phyloP scores from a whole-genome alignment of 2,113 vertebrate genomes.

The Epinephelus lanceolatus region DNA sequence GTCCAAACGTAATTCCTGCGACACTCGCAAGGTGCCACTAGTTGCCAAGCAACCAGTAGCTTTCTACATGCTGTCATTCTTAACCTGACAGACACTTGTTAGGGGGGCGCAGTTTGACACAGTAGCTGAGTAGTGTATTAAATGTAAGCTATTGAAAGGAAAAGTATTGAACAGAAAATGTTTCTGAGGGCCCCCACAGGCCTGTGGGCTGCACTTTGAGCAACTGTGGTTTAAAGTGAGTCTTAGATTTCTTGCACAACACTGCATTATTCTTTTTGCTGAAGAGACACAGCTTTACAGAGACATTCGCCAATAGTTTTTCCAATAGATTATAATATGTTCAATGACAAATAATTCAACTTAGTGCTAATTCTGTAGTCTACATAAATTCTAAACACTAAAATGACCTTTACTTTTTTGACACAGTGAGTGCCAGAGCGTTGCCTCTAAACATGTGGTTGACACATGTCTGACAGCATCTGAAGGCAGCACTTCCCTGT shows the following conservation, averaged over 20 bases:
- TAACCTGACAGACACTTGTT: no score
- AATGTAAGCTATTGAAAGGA: no score
- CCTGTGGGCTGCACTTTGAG: no score
- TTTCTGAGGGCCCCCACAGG: no score
- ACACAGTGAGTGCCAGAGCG: background rate
- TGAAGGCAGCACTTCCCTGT: constrained; percentile 56
- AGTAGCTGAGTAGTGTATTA: no score
- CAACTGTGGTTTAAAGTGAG: background rate
- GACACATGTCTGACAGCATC: background rate
- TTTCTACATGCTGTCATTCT: no score
- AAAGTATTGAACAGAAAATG: no score
- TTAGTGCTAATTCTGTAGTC: background rate
- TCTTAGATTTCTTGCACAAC: background rate
- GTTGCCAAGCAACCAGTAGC: no score
- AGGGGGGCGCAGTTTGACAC: no score
- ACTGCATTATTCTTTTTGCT: background rate
- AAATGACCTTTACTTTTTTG: background rate
- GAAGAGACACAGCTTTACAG: background rate
- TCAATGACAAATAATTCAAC: background rate
- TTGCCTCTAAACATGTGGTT: background rate
- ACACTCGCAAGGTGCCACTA: no score
- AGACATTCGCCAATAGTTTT: background rate
- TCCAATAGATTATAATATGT: background rate
- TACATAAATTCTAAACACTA: background rate
- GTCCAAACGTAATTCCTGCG: no score